These are phyloP conservation scores for Lamproptera curius DNA, from an alignment of 2,888 invertebrate genomes.

Conservation along the genomic window DNA sequence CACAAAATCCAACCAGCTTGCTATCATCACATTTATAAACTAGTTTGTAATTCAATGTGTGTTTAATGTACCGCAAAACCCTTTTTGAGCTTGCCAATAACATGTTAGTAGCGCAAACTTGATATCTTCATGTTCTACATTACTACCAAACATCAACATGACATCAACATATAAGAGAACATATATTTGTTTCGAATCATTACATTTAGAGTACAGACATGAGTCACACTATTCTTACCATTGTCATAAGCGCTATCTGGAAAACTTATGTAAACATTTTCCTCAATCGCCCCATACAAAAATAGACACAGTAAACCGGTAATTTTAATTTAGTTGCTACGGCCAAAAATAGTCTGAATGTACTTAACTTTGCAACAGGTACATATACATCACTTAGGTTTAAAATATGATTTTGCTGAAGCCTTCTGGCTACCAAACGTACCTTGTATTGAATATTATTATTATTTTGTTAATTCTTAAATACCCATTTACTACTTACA, in stretches of 20 bases:
- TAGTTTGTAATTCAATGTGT: constrained; percentile 26
- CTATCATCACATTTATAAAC: constrained; percentile 26
- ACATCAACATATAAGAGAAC: not conserved
- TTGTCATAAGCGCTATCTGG: too few relatives aligned
- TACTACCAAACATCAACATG: not conserved
- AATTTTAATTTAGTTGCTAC: too few relatives aligned
- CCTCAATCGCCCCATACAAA: too few relatives aligned
- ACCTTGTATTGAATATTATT: not conserved
- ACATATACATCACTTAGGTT: too few relatives aligned
- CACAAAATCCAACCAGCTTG: constrained; percentile 23
- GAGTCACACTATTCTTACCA: too few relatives aligned
- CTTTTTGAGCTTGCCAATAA: constrained; percentile 21
- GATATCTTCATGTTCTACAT: constrained; percentile 16
- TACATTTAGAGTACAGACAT: too few relatives aligned
- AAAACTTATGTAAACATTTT: too few relatives aligned
- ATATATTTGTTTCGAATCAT: too few relatives aligned
- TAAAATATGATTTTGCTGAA: too few relatives aligned
- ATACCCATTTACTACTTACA: constrained; percentile 6
- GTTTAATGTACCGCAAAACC: constrained; percentile 31
- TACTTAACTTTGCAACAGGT: too few relatives aligned
- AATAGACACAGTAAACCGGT: too few relatives aligned
- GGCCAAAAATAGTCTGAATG: too few relatives aligned
- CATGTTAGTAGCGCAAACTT: not conserved
- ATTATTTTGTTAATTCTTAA: constrained; percentile 18
- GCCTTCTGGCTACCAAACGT: not conserved